These are phyloP conservation scores for Amphimallon solstitiale DNA, from an alignment of 2,888 invertebrate species.

Conservation along the genomic window DNA sequence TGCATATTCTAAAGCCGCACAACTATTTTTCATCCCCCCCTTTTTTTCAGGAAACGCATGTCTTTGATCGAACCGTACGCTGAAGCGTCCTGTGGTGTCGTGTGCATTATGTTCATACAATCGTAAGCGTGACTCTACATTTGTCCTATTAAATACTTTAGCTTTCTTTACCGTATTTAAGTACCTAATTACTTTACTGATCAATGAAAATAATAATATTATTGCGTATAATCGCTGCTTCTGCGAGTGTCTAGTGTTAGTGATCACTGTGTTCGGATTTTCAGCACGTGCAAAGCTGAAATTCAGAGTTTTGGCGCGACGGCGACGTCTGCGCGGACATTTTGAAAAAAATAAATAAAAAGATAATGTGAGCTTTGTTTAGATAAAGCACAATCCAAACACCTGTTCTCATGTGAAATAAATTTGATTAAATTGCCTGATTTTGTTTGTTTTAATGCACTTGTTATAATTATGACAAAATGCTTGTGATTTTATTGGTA, in stretches of 20 bases:
- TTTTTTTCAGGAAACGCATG: slow-evolving; percentile 36
- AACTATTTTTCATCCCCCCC: slow-evolving; percentile 26
- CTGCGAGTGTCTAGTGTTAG: slow-evolving; percentile 30
- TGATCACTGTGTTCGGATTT: slow-evolving; percentile 17
- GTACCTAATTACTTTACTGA: neutral
- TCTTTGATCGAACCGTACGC: slow-evolving; percentile 31
- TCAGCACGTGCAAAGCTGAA: slow-evolving; percentile 9
- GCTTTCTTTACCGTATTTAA: slow-evolving; percentile 3
- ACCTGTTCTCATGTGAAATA: slow-evolving; percentile 21
- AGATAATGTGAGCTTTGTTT: slow-evolving; percentile 19
- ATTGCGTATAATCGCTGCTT: neutral
- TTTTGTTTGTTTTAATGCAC: slow-evolving; percentile 13
- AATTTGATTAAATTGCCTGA: slow-evolving; percentile 9
- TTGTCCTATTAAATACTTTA: slow-evolving; percentile 13
- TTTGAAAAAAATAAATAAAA: slow-evolving; percentile 18
- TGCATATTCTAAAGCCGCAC: slow-evolving; percentile 8
- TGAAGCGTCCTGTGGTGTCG: slow-evolving; percentile 44
- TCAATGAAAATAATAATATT: slow-evolving; percentile 9
- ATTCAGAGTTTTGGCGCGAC: slow-evolving; percentile 33
- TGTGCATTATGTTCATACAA: slow-evolving; percentile 48
- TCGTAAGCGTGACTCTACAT: slow-evolving; percentile 19
- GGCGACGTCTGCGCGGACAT: slow-evolving; percentile 37
- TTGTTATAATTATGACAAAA: neutral
- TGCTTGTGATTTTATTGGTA: neutral
- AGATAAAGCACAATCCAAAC: slow-evolving; percentile 7